Evolutionary conservation across 1,140 invertebrate genomes (phyloP).

Genomic region (Belonocnema kinseyi): DNA sequence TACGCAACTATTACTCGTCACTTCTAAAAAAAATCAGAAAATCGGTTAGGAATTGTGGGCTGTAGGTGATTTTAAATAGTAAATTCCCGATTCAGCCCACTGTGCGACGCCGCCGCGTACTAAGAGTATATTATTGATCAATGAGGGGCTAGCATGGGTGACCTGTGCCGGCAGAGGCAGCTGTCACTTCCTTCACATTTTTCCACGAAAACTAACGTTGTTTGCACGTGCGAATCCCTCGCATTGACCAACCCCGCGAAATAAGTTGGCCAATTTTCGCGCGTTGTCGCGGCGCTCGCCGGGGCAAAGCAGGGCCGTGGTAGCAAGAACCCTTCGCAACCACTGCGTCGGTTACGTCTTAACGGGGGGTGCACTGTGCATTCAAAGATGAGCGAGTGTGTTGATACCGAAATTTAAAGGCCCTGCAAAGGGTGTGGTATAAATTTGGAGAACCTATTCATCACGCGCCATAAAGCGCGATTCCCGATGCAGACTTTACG

Average conservation of each 20-base stretch:
- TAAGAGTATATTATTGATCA: slow-evolving; percentile 73
- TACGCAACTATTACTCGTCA: too few relatives aligned
- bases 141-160: slow-evolving; percentile 67
- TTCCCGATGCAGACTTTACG: slow-evolving; percentile 88
- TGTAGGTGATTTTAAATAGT: too few relatives aligned
- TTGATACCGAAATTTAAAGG: slow-evolving; percentile 32
- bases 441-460: slow-evolving; percentile 17
- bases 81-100: too few relatives aligned
- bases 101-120: slow-evolving; percentile 61
- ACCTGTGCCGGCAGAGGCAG: slow-evolving; percentile 68
- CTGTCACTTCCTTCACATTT: slow-evolving; percentile 67
- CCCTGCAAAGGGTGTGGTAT: slow-evolving; percentile 35
- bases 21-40: too few relatives aligned
- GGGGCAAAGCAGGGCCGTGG: background rate
- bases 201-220: slow-evolving; percentile 46
- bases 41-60: too few relatives aligned
- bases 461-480: slow-evolving; percentile 32
- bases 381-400: slow-evolving; percentile 43
- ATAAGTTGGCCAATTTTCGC: background rate
- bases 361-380: slow-evolving; percentile 35
- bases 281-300: background rate
- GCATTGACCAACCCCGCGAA: slow-evolving; percentile 5
- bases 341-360: slow-evolving; percentile 5
- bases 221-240: slow-evolving; percentile 7
- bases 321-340: background rate